These are phyloP conservation scores for Lypha dubia DNA, from an alignment of 2,888 invertebrate species.

Conservation along the genomic window DNA sequence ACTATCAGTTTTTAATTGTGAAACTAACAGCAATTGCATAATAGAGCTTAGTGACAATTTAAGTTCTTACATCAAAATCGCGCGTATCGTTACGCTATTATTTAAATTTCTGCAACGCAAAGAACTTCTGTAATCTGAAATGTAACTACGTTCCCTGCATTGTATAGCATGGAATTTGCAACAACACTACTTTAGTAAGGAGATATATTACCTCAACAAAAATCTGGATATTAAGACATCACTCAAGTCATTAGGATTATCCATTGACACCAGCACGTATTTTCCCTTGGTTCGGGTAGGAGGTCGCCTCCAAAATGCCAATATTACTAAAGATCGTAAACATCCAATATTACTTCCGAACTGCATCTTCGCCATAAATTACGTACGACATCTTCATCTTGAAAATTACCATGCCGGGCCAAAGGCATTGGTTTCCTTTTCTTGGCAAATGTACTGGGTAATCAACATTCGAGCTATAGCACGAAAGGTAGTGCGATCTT, in stretches of 20 bases:
- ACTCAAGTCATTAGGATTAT: slow-evolving; percentile 18
- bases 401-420: no score
- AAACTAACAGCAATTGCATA: slow-evolving; percentile 18
- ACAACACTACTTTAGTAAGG: slow-evolving; percentile 9
- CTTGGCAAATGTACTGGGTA: no score
- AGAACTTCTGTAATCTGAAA: no score
- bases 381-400: no score
- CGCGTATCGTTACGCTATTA: no score
- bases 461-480: no score
- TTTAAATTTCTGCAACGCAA: no score
- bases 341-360: no score
- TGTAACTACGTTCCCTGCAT: not conserved
- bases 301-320: slow-evolving; percentile 38
- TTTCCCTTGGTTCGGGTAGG: slow-evolving; percentile 47
- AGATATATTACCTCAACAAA: slow-evolving; percentile 13
- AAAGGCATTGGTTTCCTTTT: no score
- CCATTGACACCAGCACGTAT: slow-evolving; percentile 1
- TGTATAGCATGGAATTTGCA: slow-evolving; percentile 35
- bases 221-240: slow-evolving; percentile 24
- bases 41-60: not conserved
- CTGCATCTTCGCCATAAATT: no score
- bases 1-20: slow-evolving; percentile 41
- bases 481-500: no score
- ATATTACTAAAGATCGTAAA: slow-evolving; percentile 36
- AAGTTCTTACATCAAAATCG: no score